Evolutionary conservation across 2,113 vertebrate species (phyloP).

Genomic region (Lophius piscatorius): DNA sequence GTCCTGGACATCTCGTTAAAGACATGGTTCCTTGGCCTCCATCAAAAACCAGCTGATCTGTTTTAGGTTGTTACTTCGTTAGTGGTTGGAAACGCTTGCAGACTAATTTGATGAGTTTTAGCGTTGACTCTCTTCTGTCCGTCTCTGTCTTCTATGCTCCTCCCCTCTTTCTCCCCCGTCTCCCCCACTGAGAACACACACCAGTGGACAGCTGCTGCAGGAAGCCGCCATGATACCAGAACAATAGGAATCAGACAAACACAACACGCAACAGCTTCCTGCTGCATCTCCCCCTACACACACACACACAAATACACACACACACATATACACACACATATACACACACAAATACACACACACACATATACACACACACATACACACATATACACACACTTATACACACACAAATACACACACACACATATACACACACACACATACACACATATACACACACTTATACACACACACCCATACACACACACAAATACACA

Average conservation of each 20-base stretch:
- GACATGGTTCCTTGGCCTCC: too few species aligned
- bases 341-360: too few species aligned
- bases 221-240: too few species aligned
- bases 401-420: neutral
- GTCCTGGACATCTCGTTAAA: too few species aligned
- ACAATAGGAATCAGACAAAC: constrained; percentile 24
- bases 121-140: too few species aligned
- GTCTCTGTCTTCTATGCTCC: neutral
- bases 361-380: neutral
- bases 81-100: too few species aligned
- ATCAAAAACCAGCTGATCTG: too few species aligned
- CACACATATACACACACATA: neutral
- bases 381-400: too few species aligned
- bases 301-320: constrained; percentile 13
- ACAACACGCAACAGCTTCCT: constrained; percentile 14
- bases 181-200: constrained; percentile 40
- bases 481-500: too few species aligned
- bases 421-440: constrained; percentile 1
- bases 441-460: constrained; percentile 2
- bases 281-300: constrained; percentile 4
- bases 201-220: constrained; percentile 52
- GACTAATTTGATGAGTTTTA: too few species aligned
- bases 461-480: neutral
- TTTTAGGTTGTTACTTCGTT: too few species aligned
- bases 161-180: neutral